Base-by-base conservation (phyloP, 2,797 vertebrate species). In the Paratrypauchen microcephalus region DNA sequence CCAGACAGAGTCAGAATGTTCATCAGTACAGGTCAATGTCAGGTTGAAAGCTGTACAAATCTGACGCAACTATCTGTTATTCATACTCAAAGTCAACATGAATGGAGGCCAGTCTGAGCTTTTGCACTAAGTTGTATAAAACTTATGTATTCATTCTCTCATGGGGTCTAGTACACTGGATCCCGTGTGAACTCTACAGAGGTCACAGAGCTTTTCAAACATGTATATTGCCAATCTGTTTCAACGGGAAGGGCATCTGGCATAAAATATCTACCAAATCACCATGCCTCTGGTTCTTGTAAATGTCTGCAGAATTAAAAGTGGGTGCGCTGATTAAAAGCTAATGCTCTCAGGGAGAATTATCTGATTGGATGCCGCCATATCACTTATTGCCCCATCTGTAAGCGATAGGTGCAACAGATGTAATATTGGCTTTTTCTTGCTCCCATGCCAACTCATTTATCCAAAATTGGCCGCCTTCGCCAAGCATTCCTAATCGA, bases 401-500 rank as follows among this genome's bases (percentile, higher is more conserved):
- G 48, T 73, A 67, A 79, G 71, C 72, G 70, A 75, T 74, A 45
- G 23, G 63, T 64, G 50, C 66, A 67, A 66, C 15, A 69, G 50
- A 68, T 65, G n/a, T 26, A 21, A 39, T 64, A 67, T 70, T 56
- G 65, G 69, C 66, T 63, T 41, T 68, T 26, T 77, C 70, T 65
- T 79, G 55, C 63, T 74, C 73, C 79, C 52, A 45, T 62, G 66
- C 64, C 65, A 61, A 62, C 62, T 64, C 59, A 11, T 50, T 74
- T 67, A 77, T 80, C 58, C 70, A 81, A 79, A 85, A 71, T 72
- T 73, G 66, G 72, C 75, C 71, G 61, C 67, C 63, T 78, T 55
- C 58, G 69, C 75, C 73, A 73, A 74, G 73, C 68, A 15, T 71
- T 69, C 19, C 68, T 68, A 77, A 74, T 87, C 84, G 75, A 82